Base-by-base conservation (phyloP, 2,888 invertebrate genomes). In the Alsophila aescularia region DNA sequence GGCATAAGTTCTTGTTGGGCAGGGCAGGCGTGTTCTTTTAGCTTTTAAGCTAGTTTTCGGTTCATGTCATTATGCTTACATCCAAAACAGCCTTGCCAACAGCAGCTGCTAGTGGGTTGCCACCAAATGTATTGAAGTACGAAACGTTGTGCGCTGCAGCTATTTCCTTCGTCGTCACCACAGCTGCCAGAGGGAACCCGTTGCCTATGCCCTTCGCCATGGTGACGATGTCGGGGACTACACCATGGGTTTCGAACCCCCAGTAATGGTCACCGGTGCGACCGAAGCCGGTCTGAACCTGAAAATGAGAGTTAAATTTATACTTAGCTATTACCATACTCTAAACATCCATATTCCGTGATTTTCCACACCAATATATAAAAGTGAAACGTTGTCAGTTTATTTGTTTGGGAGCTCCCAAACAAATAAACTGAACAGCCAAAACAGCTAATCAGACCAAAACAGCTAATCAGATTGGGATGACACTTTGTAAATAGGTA, bases 221-320 rank as follows among this genome's bases (percentile, higher is more conserved):
- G 0, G 98, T 98, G 0, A 98, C 98, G 67, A 99, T 98, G 80
- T 99, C 99, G 0, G 99, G 99, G 15, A 93, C 70, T 6, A 98
- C 94, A 3, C 91, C 96, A 77, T 99, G 98, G 12, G 93, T 92
- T 84, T 99, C 93, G 79, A 99, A 99, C n/a, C 98, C 98, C 99
- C 99, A 99, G 87, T 95, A 99, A 73, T 96, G 93, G 42, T 97
- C 96, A 0, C 99, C 99, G 0, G 98, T 97, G 56, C 99, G 93
- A 0, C 98, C 99, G 77, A 99, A 98, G 2, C 99, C 99, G 0
- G 98, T 97, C 92, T 99, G 99, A 0, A 99, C 97, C 95, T 95
- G 63, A 16, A 29, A 2, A 13, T 32, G 4, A 7, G 1, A 24
- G 8, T 7, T n/a, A n/a, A n/a, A n/a, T n/a, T n/a, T n/a, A n/a